A percentile compares a stretch with the other conserved stretches of the same genome.
Conservation (phyloP, 2,797 vertebrate species). For the Etheostoma perlongum region DNA sequence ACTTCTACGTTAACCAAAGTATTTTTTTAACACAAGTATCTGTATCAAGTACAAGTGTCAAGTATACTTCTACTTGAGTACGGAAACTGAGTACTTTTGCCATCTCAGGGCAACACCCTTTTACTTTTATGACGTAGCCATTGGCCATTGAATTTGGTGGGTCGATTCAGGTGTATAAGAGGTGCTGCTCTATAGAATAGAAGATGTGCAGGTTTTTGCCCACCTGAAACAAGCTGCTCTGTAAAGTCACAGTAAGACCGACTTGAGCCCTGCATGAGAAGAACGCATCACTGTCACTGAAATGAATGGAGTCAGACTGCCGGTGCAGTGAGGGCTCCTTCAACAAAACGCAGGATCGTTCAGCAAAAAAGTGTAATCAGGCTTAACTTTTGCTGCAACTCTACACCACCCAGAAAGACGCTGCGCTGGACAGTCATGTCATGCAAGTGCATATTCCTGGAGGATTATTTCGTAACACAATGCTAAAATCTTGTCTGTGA, state of each 20-base stretch:
- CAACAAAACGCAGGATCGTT: not conserved
- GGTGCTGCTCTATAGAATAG: not conserved
- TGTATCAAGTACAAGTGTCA: no score
- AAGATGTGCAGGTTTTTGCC: not conserved
- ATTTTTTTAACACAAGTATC: no score
- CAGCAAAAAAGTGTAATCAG: not conserved
- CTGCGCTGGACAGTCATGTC: not conserved
- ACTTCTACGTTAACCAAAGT: no score
- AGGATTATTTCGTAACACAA: not conserved
- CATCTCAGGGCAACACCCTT: not conserved
- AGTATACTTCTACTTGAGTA: no score
- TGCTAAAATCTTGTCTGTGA: no score
- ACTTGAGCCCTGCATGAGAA: not conserved
- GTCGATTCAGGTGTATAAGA: constrained; percentile 6
- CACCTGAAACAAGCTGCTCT: not conserved
- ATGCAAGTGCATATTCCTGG: not conserved
- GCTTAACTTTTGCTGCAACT: not conserved
- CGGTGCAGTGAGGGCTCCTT: not conserved
- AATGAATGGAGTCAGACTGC: not conserved
- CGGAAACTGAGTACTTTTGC: no score
- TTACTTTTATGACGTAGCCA: not conserved
- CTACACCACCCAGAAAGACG: not conserved
- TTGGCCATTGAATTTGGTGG: not conserved
- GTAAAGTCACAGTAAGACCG: not conserved
- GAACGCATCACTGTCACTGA: not conserved